Base-by-base conservation (phyloP, 2,888 invertebrate genomes). In the Callyntrura guangdongensis region DNA sequence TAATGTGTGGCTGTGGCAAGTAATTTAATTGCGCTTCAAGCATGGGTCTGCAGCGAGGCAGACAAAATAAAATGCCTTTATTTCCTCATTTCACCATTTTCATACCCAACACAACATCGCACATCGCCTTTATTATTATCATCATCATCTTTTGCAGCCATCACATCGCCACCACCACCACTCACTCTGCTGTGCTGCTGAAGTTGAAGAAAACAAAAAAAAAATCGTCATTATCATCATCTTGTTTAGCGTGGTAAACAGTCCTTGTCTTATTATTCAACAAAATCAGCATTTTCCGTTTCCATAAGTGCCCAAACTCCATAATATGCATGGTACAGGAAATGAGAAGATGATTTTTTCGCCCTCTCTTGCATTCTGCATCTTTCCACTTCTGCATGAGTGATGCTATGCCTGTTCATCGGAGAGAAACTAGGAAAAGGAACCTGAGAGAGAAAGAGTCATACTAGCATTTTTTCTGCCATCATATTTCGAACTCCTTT, bases 1-100 rank as follows among this genome's bases (percentile, higher is more conserved):
- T 86, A 72, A 36, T 61, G 64, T 59, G 77, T 86, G 64, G 61
- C 22, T 61, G 20, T 77, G 86, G 86, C 86, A 86, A 61, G 67
- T 86, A 86, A 86, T 86, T 77, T 86, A 77, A 86, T 86, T 74
- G 85, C 59, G 74, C 74, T 56, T 47, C 36, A n/a, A 64, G 59
- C 59, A 45, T 12, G 22, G 36, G 36, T 12, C 9, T 12, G 61
- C 61, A 64, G 22, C 4, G 47, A 47, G 83, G n/a, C 20, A 25
- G 56, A 56, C 45, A 56, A 79, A 36, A 36, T 12, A 22, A 61
- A 64, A 82, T 20, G 83, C 64, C 83, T 83, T 83, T 49, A 83
- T 83, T 83, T 83, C 83, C 83, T 67, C 20, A n/a, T 59, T 83
- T 83, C 47, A 22, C 49, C 45, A 45, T 20, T 67, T 82, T 67